phyloP scores from a whole-genome alignment of 1,140 invertebrate genomes.

The Littorina saxatilis region DNA sequence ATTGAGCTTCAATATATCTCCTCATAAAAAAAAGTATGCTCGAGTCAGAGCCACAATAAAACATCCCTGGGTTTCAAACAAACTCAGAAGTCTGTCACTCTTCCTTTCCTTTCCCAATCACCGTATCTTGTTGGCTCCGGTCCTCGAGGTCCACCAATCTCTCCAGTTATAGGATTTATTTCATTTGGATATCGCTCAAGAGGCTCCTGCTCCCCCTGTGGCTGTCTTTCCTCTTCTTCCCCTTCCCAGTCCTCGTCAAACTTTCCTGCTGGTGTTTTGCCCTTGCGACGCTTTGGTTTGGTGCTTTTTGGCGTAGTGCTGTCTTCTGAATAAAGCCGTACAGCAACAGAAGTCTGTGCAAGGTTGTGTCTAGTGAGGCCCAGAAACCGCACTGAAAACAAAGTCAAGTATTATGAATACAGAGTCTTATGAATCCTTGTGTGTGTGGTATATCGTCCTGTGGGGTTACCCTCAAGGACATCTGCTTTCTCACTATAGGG shows the following conservation, averaged over 20 bases:
- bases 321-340: conserved; percentile 52
- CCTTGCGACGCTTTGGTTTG: conserved; percentile 53
- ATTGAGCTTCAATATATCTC: no score
- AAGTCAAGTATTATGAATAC: neutral
- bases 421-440: neutral
- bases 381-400: conserved; percentile 8
- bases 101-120: conserved; percentile 99
- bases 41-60: no score
- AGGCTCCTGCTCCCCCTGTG: conserved; percentile 90
- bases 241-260: conserved; percentile 80
- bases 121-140: conserved; percentile 99
- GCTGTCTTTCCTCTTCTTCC: conserved; percentile 72
- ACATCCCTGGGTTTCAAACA: no score
- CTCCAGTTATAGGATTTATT: conserved; percentile 94
- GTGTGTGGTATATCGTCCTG: neutral
- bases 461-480: no score
- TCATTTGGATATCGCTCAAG: conserved; percentile 90
- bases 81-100: conserved; percentile 94
- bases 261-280: conserved; percentile 78
- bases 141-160: conserved; percentile 94
- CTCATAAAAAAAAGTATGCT: no score
- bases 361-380: neutral
- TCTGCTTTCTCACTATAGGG: no score
- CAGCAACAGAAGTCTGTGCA: neutral
- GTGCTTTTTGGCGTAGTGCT: neutral